These are phyloP conservation scores for Doryteuthis pealeii DNA, from an alignment of 1,140 invertebrate genomes.

Conservation along the genomic window DNA sequence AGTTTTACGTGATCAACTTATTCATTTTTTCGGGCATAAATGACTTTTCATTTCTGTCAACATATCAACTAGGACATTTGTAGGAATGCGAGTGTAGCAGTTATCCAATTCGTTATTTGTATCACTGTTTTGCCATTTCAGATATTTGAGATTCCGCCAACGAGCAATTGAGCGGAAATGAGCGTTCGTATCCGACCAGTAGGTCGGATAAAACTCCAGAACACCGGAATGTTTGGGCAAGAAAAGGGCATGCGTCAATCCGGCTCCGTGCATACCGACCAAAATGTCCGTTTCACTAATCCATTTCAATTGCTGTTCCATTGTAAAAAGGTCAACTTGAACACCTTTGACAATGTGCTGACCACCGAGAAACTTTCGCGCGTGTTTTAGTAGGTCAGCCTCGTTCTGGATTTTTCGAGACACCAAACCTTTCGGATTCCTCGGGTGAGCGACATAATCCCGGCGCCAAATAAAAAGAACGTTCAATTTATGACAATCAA, in stretches of 20 bases:
- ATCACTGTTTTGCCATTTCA: constrained; percentile 46
- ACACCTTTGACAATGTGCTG: constrained; percentile 34
- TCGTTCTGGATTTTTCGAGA: constrained; percentile 50
- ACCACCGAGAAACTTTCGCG: constrained; percentile 18
- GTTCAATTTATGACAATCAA: constrained; percentile 39
- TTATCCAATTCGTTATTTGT: constrained; percentile 33
- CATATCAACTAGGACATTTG: constrained; percentile 18
- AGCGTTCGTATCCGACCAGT: constrained; percentile 37
- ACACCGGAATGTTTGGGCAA: constrained; percentile 91
- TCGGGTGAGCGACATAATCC: constrained; percentile 50
- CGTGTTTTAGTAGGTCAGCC: constrained; percentile 31
- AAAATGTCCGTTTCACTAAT: constrained; percentile 80
- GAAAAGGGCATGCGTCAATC: constrained; percentile 90
- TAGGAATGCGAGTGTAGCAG: constrained; percentile 37
- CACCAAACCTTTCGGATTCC: constrained; percentile 44
- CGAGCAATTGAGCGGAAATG: constrained; percentile 51
- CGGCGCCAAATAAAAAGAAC: constrained; percentile 51
- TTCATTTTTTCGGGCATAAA: constrained; percentile 20
- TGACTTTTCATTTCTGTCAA: constrained; percentile 20
- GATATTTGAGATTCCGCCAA: constrained; percentile 50
- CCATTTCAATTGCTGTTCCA: constrained; percentile 43
- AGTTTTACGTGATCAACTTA: no score
- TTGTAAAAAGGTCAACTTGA: constrained; percentile 45
- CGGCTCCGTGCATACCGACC: constrained; percentile 96
- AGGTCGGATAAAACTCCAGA: constrained; percentile 79